Evolutionary conservation across 2,888 invertebrate genomes (phyloP), one percentile per base, ranked within the genome.

Genomic region (Augochlorella aurata): DNA sequence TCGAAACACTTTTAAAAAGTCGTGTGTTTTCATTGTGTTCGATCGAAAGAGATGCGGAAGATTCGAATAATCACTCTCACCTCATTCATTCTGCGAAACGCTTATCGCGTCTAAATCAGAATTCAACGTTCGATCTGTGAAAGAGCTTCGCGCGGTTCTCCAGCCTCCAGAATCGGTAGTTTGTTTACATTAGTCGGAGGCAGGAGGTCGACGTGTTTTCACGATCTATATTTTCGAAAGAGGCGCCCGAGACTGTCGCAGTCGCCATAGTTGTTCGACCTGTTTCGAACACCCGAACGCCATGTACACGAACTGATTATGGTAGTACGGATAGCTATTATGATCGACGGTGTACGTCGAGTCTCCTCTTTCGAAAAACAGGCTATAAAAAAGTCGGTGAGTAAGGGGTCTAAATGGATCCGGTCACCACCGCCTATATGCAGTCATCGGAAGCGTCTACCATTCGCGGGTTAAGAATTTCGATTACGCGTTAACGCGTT

Each of bases 311-410:
- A 58, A 58, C 58, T 58, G 58, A 58, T 66, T 21, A 44, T 66
- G 44, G 44, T 66, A 45, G 66, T 21, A 66, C 45, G 44, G 21
- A 44, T 21, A 44, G n/a, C 44, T 52, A n/a, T 54, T 16, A 54
- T 52, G 54, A 70, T 70, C 70, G 68, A 69, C 50, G n/a, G 50
- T 50, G 38, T 58, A 58, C 58, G 58, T 58, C 58, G 24, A 58
- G 58, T 5, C 24, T 58, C 58, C 58, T 24, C 58, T 58, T 24
- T 24, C 58, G 58, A 58, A 58, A 58, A 58, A 24, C 24, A 58
- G 58, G 24, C 58, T 58, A 58, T 58, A 24, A 58, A 58, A 58
- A 58, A 58, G 24, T 58, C 58, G 58, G 24, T 47, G 67, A 67
- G 45, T 47, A 50, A 68, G 68, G 68, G 18, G 61, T 45, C 16